Percentiles rank a stretch among this genome's conserved stretches.
Conservation (phyloP, 1,140 invertebrate species). For the Calephelis virginiensis region DNA sequence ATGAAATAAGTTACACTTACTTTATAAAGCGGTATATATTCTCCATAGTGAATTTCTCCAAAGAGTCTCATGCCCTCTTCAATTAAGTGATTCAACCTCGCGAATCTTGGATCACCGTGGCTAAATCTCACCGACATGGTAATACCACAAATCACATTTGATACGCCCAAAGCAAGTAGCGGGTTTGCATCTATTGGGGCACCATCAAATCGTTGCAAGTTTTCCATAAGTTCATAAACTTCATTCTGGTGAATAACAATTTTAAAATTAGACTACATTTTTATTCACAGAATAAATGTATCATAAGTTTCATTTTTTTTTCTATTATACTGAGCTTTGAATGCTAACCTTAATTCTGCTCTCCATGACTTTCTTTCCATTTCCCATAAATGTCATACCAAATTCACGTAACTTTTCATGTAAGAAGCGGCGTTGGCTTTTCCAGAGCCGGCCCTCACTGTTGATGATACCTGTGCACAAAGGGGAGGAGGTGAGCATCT, state of each 20-base stretch:
- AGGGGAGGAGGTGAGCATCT: constrained; percentile 56
- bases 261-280: constrained; percentile 28
- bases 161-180: constrained; percentile 87
- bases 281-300: background rate
- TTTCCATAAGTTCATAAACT: constrained; percentile 85
- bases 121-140: constrained; percentile 93
- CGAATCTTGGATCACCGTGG: constrained; percentile 86
- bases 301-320: constrained; percentile 1
- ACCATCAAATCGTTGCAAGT: constrained; percentile 80
- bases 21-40: constrained; percentile 80
- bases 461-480: constrained; percentile 91
- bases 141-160: constrained; percentile 94
- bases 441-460: constrained; percentile 94
- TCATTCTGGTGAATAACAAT: constrained; percentile 81
- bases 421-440: constrained; percentile 93
- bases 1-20: constrained; percentile 44
- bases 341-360: constrained; percentile 86
- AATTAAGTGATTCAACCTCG: constrained; percentile 88
- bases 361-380: constrained; percentile 90
- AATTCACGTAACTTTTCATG: constrained; percentile 93
- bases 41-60: constrained; percentile 86
- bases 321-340: background rate
- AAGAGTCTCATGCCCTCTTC: constrained; percentile 94
- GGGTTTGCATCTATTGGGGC: constrained; percentile 85
- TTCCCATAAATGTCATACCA: constrained; percentile 91